Evolutionary conservation across 2,797 vertebrate species (phyloP).

Genomic region (Carduelis carduelis): DNA sequence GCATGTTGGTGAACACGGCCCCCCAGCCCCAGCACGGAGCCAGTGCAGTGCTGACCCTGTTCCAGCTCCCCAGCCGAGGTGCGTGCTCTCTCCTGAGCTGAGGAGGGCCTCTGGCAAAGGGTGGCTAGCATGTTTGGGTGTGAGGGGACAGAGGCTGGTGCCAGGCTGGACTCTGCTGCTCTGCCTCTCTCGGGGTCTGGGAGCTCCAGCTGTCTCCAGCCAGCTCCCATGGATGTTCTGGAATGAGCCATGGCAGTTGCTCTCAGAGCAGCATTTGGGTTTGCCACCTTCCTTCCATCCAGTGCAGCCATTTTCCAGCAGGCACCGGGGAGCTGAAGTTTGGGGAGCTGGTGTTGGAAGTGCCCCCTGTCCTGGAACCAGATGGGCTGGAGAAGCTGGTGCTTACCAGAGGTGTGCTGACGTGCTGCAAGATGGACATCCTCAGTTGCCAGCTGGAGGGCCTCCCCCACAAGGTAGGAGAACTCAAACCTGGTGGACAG

Average conservation of each 20-base stretch:
- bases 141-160: neutral
- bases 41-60: slow-evolving; percentile 73
- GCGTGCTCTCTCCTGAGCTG: neutral
- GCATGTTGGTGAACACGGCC: slow-evolving; percentile 84
- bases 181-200: rapidly evolving
- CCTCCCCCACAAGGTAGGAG: slow-evolving; percentile 58
- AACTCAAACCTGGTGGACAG: rapidly evolving
- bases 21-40: slow-evolving; percentile 61
- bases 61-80: slow-evolving; percentile 73
- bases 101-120: neutral
- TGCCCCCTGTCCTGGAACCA: neutral
- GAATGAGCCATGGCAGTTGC: neutral
- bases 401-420: slow-evolving; percentile 82
- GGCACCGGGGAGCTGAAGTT: neutral
- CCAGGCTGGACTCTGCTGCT: neutral
- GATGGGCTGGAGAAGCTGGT: slow-evolving; percentile 78
- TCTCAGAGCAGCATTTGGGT: neutral
- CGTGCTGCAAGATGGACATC: slow-evolving; percentile 78
- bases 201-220: neutral
- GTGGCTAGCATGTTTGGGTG: neutral
- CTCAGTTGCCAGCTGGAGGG: slow-evolving; percentile 67
- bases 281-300: neutral
- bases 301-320: neutral
- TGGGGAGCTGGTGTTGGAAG: slow-evolving; percentile 72
- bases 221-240: rapidly evolving